Evolutionary conservation across 37 sponge, comb jelly and placozoan species (phyloP), one percentile per base, ranked within the genome.

Genomic region (Theonella swinhoei): DNA sequence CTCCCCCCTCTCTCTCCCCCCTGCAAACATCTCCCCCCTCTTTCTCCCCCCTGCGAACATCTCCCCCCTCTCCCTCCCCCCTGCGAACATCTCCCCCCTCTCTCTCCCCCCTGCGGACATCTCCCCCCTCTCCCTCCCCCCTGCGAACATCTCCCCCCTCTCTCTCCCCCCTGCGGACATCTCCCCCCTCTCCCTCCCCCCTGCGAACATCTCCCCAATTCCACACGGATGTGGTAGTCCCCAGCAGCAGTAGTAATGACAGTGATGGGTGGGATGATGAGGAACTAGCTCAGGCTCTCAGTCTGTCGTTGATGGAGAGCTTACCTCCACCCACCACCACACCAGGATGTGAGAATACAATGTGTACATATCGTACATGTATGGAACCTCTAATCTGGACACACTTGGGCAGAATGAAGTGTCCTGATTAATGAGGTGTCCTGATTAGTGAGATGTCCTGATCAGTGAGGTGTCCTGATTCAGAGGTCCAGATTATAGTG

Each of bases 191-290:
- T 3, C 34, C 69, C 5, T n/a, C n/a, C n/a, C 31, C 69, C 69
- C 69, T 28, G 14, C 5, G 20, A 33, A 32, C n/a, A 38, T 7
- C 7, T 17, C 54, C 54, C 7, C 54, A 14, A 7, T 17, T 17
- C 7, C 4, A 3, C 32, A 33, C 2, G 5, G 20, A 4, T 28
- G 30, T 22, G 20, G 30, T 33, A 40, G 31, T 40, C 39, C 8
- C 26, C 65, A 11, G 17, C 78, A 26, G 39, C 38, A 61, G n/a
- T 38, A 8, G 39, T 79, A 0, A 41, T 67, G 90, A 87, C 67
- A 89, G 90, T 23, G 19, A n/a, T 7, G 66, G 30, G 5, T 23
- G 30, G 66, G 30, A 65, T n/a, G 54, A 47, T 14, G 54, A 47
- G 54, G 54, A 47, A 14, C 54, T 47, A 17, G 54, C 54, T 47